Conservation (phyloP, 2,797 vertebrate genomes). For the Erpetoichthys calabaricus region DNA sequence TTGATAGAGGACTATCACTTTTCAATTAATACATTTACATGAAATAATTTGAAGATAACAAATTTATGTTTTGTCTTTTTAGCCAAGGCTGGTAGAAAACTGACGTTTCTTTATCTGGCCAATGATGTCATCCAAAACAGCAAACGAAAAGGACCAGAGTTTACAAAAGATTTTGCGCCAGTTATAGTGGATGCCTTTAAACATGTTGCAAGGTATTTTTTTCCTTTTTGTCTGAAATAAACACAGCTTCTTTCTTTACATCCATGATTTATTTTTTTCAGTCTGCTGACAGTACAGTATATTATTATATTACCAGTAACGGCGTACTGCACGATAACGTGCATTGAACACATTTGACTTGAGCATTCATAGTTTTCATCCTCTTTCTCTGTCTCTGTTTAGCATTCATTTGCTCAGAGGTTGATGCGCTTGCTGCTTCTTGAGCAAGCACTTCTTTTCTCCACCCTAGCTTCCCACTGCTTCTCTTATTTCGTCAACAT, state of each 20-base stretch:
- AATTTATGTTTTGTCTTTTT: conserved; percentile 10
- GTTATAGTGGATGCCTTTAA: conserved; percentile 92
- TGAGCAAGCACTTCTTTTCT: no score
- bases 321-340: no score
- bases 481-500: no score
- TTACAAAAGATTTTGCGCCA: conserved; percentile 94
- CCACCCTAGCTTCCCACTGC: no score
- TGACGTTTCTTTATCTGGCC: conserved; percentile 94
- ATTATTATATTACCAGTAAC: not conserved
- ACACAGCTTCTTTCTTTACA: not conserved
- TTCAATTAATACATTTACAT: no score
- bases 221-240: not conserved
- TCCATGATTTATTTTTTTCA: not conserved
- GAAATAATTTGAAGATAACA: no score
- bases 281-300: not conserved
- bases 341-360: no score
- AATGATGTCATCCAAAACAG: conserved; percentile 99
- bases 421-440: no score
- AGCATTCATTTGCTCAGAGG: no score
- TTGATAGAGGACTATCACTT: no score
- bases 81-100: conserved; percentile 88
- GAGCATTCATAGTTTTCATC: no score
- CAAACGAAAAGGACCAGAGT: conserved; percentile 96
- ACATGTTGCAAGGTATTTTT: conserved; percentile 79
- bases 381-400: no score